These are phyloP conservation scores for Hyperoplus lanceolatus DNA, from an alignment of 2,797 vertebrate species.

Conservation along the genomic window DNA sequence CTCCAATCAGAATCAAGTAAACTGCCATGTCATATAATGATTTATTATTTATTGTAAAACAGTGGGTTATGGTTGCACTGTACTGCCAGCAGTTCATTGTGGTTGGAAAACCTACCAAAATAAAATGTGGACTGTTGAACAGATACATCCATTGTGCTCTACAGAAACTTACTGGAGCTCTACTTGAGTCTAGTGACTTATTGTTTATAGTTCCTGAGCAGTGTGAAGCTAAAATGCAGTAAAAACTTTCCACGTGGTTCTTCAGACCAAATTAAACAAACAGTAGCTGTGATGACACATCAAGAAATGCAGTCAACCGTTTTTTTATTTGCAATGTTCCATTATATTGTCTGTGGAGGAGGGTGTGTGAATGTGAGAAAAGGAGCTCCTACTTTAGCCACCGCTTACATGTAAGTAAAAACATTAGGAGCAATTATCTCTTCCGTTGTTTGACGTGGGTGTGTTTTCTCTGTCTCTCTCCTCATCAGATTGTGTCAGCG, in stretches of 20 bases:
- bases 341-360: background rate
- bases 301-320: background rate
- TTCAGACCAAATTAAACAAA: conserved; percentile 12
- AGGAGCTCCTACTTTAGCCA: background rate
- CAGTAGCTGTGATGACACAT: background rate
- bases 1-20: background rate
- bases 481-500: conserved; percentile 90
- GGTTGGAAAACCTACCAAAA: background rate
- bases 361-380: background rate
- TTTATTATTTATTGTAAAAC: background rate
- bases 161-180: background rate
- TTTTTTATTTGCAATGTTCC: background rate
- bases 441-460: background rate
- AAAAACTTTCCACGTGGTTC: background rate
- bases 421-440: background rate
- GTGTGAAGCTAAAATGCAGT: background rate
- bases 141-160: background rate
- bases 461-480: background rate
- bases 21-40: background rate
- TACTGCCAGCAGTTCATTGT: background rate
- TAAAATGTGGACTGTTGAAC: background rate
- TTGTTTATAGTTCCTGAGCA: conserved; percentile 1
- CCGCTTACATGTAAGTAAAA: background rate
- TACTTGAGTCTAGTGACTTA: background rate
- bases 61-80: background rate